Percentiles rank a stretch among this genome's conserved stretches.
phyloP scores from a whole-genome alignment of 2,888 invertebrate genomes.

The Sturmia bella region DNA sequence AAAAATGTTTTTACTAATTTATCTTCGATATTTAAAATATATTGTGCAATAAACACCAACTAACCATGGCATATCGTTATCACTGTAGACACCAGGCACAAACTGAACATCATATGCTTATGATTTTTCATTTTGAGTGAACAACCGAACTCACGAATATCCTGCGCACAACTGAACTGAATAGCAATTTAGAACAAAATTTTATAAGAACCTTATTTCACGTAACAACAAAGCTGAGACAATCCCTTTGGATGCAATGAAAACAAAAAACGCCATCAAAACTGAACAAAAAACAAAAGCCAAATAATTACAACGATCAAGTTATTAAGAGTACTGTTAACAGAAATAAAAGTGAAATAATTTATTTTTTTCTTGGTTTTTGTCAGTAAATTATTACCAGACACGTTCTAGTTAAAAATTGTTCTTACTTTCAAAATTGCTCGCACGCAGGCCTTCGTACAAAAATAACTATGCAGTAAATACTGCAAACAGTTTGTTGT shows the following conservation, averaged over 20 bases:
- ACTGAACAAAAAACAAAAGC: constrained; percentile 31
- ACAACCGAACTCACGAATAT: constrained; percentile 69
- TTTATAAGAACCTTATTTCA: constrained; percentile 65
- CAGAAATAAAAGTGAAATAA: constrained; percentile 37
- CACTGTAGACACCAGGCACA: constrained; percentile 42
- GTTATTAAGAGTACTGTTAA: constrained; percentile 21
- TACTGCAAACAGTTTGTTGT: neutral
- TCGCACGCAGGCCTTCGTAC: neutral
- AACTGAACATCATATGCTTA: constrained; percentile 55
- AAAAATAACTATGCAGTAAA: neutral
- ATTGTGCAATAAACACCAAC: constrained; percentile 37
- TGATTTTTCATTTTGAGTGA: constrained; percentile 60
- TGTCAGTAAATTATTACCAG: constrained; percentile 18
- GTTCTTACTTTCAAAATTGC: constrained; percentile 7
- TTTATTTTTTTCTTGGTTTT: neutral
- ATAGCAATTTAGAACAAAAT: constrained; percentile 42
- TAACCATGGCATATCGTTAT: constrained; percentile 55
- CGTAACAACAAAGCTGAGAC: neutral
- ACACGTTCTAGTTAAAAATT: constrained; percentile 34
- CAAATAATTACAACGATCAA: constrained; percentile 27
- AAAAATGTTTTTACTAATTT: no score
- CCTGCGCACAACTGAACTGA: constrained; percentile 70
- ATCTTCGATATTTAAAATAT: neutral
- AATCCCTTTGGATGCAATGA: constrained; percentile 24
- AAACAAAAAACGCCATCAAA: constrained; percentile 30